These are phyloP conservation scores for Cardiocondyla obscurior DNA, from an alignment of 1,140 invertebrate genomes.

Conservation along the genomic window DNA sequence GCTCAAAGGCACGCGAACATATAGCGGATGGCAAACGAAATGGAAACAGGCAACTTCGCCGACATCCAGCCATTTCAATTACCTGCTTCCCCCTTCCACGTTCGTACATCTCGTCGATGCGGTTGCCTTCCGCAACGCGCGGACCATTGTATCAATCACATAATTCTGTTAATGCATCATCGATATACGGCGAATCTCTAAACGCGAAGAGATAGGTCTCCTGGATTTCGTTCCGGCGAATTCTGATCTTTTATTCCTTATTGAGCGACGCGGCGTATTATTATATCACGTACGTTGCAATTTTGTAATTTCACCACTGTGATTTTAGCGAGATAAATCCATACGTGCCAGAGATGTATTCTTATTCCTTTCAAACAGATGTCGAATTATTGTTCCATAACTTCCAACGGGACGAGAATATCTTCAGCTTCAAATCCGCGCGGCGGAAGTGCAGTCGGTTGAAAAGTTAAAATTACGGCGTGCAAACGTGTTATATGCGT, in stretches of 20 bases:
- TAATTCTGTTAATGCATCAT: neutral
- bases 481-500: neutral
- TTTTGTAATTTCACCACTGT: neutral
- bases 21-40: constrained; percentile 21
- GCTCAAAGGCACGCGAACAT: constrained; percentile 23
- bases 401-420: neutral
- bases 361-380: neutral
- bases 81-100: neutral
- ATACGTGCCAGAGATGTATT: neutral
- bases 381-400: neutral
- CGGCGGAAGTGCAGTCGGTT: neutral
- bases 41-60: constrained; percentile 26
- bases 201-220: neutral
- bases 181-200: neutral
- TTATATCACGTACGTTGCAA: neutral
- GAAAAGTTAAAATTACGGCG: constrained; percentile 20
- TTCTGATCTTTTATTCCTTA: neutral
- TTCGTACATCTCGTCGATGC: neutral
- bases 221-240: neutral
- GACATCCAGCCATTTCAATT: constrained; percentile 29
- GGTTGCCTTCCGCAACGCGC: neutral
- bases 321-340: neutral
- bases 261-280: neutral
- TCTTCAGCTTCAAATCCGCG: neutral
- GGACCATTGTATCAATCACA: constrained; percentile 7